Base-by-base conservation (phyloP, 2,113 vertebrate species). In the Cyprinodon brontotheroides region DNA sequence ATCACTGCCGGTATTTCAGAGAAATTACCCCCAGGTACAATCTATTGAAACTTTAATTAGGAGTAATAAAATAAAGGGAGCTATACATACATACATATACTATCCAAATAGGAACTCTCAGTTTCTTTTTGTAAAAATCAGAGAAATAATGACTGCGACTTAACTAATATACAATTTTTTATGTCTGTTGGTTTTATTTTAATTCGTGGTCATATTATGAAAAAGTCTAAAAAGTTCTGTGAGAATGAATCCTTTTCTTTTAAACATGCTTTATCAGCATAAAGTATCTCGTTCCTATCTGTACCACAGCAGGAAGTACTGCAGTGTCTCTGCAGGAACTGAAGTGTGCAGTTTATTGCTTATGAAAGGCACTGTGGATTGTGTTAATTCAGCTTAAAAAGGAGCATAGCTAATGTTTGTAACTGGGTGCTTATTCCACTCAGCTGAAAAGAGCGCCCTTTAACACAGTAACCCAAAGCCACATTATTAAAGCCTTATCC, bases 391-490 rank as follows among this genome's bases (percentile, higher is more conserved):
- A 10, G 41, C 0, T 45, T 76, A 48, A 3, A 43, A 53, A 38
- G 15, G 67, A 75, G n/a, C 13, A 75, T 17, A 68, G 67, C 65
- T 38, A 3, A 20, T 4, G 72, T 40, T 48, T 60, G 76, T 10
- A 48, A 64, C 39, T 68, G 67, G 3, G 67, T 45, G 40, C 36
- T 22, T 14, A 68, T 13, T 59, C 8, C 9, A 41, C 39, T 59
- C 45, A 53, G 29, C 15, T 39, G 36, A 15, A 22, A 39, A 76
- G 41, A 63, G 50, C 63, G 15, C 13, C 63, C 22, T 47, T 72
- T 77, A 65, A 79, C 76, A 57, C 63, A 43, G 6, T 38, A 61
- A 69, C 61, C 68, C 48, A 71, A 83, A 75, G 65, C 80, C 64
- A 29, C 15, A 43, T 57, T 81, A 75, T 79, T 62, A 70, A 72